Evolutionary conservation across 2,797 vertebrate species (phyloP), one percentile per base, ranked within the genome.

Genomic region (Meriones psammophilus): DNA sequence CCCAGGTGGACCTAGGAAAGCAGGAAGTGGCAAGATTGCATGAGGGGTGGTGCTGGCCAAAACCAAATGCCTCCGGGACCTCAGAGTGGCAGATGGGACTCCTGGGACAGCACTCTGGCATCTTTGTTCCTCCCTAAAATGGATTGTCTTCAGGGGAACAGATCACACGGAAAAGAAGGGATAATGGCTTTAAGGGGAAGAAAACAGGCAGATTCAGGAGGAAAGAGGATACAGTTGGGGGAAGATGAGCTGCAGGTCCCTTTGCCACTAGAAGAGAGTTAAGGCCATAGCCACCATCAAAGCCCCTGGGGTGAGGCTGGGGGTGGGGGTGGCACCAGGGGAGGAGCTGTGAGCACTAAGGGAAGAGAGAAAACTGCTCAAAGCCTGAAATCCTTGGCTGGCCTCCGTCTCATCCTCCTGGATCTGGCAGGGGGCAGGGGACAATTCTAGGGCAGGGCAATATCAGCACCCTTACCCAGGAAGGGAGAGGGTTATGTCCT

Each of bases 21-120:
- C 14, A 22, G n/a, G 62, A 79, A 33, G 30, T 36, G 28, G 15
- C 20, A 8, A 28, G 18, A 66, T 42, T 22, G 10, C 15, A 20
- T 12, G 15, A 54, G 13, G 15, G 26, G 1, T 1, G 5, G 14
- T 5, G 30, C 62, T 36, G 33, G 30, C 74, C 42, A 64, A 54
- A 39, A 15, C 36, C 71, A 42, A 8, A 6, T 15, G 60, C 36
- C 77, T 54, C 0, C 13, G 71, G 56, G 26, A 39, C 10, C 42
- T 62, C 1, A 0, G 39, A 14, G 33, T 0, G 5, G 39, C 58
- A 54, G 86, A 26, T 33, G 1, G 3, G 12, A 39, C 36, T 8
- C 10, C 6, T 15, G 15, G 24, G 8, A 5, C 0, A 0, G 9
- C 13, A 6, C 54, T n/a, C 18, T 36, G 68, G 56, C 24, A 3